Percentiles rank a stretch among this genome's conserved stretches.
These are phyloP conservation scores for Elephantulus edwardii DNA, from an alignment of 2,113 vertebrate species.

Conservation along the genomic window DNA sequence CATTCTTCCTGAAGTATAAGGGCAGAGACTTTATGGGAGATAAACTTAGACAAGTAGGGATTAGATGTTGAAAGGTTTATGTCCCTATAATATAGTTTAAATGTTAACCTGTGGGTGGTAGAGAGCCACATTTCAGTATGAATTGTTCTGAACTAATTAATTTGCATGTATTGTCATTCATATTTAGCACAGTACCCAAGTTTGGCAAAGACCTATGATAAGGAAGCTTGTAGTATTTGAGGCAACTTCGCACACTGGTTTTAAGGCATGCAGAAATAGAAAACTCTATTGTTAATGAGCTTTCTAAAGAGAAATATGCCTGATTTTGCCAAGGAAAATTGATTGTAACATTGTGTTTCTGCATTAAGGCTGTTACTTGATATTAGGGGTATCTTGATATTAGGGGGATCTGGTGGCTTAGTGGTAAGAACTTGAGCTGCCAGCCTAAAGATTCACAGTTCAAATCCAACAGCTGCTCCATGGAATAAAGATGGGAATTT, in stretches of 20 bases:
- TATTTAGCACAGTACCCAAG: not conserved
- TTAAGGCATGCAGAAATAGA: not conserved
- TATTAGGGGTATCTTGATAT: too few species aligned
- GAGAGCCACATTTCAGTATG: not conserved
- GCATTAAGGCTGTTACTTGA: not conserved
- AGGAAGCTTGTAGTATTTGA: not conserved
- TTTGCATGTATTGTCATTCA: not conserved
- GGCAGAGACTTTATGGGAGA: not conserved
- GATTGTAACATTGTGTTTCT: not conserved
- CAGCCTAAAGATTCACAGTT: too few species aligned
- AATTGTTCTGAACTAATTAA: not conserved
- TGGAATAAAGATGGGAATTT: too few species aligned
- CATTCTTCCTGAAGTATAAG: not conserved
- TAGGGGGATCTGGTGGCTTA: too few species aligned
- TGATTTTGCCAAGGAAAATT: conserved; percentile 14
- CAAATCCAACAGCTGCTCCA: too few species aligned
- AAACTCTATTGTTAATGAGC: not conserved
- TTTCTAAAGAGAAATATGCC: not conserved
- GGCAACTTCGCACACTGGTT: not conserved
- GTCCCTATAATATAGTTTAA: not conserved
- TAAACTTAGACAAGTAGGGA: not conserved
- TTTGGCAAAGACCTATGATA: not conserved
- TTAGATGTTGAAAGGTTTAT: not conserved
- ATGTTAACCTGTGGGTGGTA: not conserved
- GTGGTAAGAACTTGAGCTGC: too few species aligned